Conservation (phyloP, 2,888 invertebrate species). For the Strigamia crassipes region DNA sequence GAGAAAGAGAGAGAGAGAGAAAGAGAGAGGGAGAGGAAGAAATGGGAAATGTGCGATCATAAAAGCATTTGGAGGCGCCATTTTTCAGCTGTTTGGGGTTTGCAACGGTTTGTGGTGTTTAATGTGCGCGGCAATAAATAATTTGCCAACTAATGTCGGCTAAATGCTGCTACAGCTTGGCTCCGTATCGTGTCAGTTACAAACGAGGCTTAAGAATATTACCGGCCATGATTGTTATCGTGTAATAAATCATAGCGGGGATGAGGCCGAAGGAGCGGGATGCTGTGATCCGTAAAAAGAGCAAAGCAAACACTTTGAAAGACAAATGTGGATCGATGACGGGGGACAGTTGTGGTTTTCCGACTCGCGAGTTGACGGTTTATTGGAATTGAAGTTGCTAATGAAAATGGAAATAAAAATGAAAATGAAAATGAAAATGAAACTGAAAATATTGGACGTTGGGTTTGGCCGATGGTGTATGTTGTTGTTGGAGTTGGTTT, state of each 20-base stretch:
- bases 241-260: conserved; percentile 6
- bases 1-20: background rate
- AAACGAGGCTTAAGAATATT: conserved; percentile 16
- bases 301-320: conserved; percentile 16
- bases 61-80: background rate
- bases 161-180: background rate
- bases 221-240: conserved; percentile 4
- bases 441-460: too few species aligned
- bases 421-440: too few species aligned
- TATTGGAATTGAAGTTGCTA: background rate
- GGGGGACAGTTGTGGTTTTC: conserved; percentile 15
- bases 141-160: background rate
- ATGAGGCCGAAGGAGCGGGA: background rate
- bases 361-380: background rate
- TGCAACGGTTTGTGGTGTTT: background rate
- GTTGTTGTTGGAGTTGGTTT: background rate
- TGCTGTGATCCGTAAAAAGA: background rate
- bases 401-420: too few species aligned
- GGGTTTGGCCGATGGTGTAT: too few species aligned
- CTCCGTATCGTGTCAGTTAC: background rate
- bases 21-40: background rate
- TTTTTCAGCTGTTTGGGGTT: background rate
- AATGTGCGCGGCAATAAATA: background rate
- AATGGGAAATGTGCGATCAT: background rate
- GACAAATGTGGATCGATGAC: conserved; percentile 1